Conservation (phyloP, 1,140 invertebrate genomes). For the Patella vulgata region DNA sequence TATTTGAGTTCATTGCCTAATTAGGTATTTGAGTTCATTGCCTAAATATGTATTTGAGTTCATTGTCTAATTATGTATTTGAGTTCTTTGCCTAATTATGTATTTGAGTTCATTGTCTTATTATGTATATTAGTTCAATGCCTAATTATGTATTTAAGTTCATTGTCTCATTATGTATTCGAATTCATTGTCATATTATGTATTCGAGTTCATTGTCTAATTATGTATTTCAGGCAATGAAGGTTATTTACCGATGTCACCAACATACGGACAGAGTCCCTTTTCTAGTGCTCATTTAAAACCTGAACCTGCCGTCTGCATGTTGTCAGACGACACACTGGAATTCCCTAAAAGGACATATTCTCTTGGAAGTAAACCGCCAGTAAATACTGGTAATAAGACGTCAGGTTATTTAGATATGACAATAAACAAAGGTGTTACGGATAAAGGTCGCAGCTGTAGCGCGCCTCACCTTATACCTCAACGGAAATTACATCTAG, state of each 20-base stretch:
- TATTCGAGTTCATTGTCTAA: no score
- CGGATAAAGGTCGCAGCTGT: conserved; percentile 49
- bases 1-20: no score
- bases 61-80: no score
- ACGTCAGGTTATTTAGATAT: conserved; percentile 20
- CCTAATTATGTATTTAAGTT: no score
- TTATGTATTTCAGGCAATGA: conserved; percentile 51
- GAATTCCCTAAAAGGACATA: conserved; percentile 76
- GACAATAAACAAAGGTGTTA: conserved; percentile 28
- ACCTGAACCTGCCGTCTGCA: conserved; percentile 54
- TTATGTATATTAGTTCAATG: no score
- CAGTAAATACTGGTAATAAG: conserved; percentile 30
- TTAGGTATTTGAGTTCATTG: no score
- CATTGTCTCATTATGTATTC: no score
- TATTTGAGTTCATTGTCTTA: no score
- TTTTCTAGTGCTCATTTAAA: conserved; percentile 35
- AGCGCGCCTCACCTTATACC: conserved; percentile 59
- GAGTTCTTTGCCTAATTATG: no score
- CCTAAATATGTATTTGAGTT: no score
- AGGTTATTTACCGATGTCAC: conserved; percentile 52
- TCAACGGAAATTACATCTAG: conserved; percentile 23
- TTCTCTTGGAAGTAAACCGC: conserved; percentile 84
- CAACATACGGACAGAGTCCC: conserved; percentile 33
- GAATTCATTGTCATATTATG: no score
- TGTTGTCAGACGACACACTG: conserved; percentile 53